Base-by-base conservation (phyloP, 2,113 vertebrate species). In the Manacus vitellinus region DNA sequence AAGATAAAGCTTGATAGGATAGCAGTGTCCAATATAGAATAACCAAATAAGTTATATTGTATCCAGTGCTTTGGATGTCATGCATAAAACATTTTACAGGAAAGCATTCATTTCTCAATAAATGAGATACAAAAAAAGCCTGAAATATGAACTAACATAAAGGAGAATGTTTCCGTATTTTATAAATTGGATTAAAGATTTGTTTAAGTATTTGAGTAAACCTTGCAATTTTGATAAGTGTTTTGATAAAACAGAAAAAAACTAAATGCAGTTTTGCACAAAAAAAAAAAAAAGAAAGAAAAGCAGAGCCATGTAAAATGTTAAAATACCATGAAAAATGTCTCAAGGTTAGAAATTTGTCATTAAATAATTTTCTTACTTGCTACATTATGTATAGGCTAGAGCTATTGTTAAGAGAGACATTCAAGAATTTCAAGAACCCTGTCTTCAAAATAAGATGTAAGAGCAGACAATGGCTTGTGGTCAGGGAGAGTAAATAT, bases 391-490 rank as follows among this genome's bases (percentile, higher is more conserved):
- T 35, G 20, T 63, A 47, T 39, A 76, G 31, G 30, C 39, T 71
- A 88, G 20, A 80, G 35, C 31, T 75, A 83, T 51, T 94, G 52
- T 97, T 91, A 80, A 91, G 13, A 92, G n/a, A 86, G 46, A 56
- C 54, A 68, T 81, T 85, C 44, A 91, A 91, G 85, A 75, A 86
- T 86, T 94, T 95, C 47, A 94, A 90, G 85, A 94, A 33, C 75
- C 28, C 71, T 56, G 33, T 73, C 88, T 86, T 96, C 68, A 93
- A 96, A 95, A 55, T 92, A 87, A 86, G 94, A 96, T 89, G 76
- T 91, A 88, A 95, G 89, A 83, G 46, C 63, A 93, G 83, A 93
- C 95, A 97, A 94, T 84, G 59, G 52, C 80, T 92, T 91, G 49
- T 93, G 85, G 77, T 93, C 83, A 77, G 74, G 61, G 85, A 94